Evolutionary conservation across 2,113 vertebrate species (phyloP).

Genomic region (Percina caprodes): DNA sequence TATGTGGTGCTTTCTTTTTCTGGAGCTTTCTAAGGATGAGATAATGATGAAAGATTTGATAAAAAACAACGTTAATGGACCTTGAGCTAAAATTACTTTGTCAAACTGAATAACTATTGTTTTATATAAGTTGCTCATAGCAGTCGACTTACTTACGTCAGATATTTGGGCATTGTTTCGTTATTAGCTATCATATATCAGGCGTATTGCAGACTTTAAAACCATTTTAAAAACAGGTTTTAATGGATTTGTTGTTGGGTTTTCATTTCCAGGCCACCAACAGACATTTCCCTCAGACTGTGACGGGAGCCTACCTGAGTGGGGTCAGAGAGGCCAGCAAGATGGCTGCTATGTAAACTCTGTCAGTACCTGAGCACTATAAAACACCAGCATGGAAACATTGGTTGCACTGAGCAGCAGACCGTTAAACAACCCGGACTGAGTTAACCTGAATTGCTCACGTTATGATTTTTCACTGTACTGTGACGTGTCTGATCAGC

Average conservation of each 20-base stretch:
- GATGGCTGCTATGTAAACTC: conserved; percentile 90
- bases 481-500: conserved; percentile 29
- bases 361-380: conserved; percentile 2
- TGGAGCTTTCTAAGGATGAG: neutral
- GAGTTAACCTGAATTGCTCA: conserved; percentile 7
- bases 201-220: neutral
- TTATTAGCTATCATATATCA: neutral
- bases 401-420: conserved; percentile 29
- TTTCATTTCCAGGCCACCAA: conserved; percentile 90
- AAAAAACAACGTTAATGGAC: neutral
- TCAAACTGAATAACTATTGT: neutral
- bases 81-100: neutral
- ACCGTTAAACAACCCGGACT: conserved; percentile 6
- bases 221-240: neutral
- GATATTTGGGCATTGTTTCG: neutral
- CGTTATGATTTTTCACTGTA: conserved; percentile 17
- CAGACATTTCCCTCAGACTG: conserved; percentile 97
- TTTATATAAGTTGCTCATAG: neutral
- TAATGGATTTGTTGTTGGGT: neutral
- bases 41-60: neutral
- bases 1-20: neutral
- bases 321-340: conserved; percentile 98
- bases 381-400: conserved; percentile 70
- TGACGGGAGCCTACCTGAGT: conserved; percentile 97
- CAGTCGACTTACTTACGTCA: neutral